phyloP scores from a whole-genome alignment of 2,797 vertebrate genomes.

The Danio choprae region DNA sequence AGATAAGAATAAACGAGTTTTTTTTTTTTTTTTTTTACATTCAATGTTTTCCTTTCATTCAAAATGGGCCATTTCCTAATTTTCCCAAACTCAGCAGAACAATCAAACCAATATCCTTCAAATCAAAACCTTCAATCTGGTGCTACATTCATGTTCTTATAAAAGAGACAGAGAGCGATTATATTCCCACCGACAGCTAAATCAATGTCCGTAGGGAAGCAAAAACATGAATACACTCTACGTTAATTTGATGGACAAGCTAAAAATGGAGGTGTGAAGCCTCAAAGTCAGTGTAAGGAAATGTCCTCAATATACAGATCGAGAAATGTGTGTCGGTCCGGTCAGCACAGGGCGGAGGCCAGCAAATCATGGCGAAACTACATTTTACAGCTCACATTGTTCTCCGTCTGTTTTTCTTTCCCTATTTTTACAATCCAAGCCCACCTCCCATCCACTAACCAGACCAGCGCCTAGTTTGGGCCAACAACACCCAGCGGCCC shows the following conservation, averaged over 20 bases:
- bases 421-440: slow-evolving; percentile 48
- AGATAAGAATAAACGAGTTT: too few relatives aligned
- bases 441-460: slow-evolving; percentile 26
- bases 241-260: background rate
- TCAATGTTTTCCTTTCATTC: slow-evolving; percentile 13
- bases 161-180: background rate
- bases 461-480: background rate
- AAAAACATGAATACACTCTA: background rate
- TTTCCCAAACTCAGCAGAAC: slow-evolving; percentile 1
- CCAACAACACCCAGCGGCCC: slow-evolving; percentile 35
- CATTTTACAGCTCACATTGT: slow-evolving; percentile 37
- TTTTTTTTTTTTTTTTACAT: slow-evolving; percentile 7
- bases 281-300: background rate
- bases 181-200: background rate
- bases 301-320: slow-evolving; percentile 2
- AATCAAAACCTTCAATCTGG: background rate
- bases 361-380: slow-evolving; percentile 21
- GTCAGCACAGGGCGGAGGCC: slow-evolving; percentile 21
- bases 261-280: background rate
- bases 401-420: slow-evolving; percentile 51
- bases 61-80: slow-evolving; percentile 1
- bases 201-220: background rate
- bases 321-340: slow-evolving; percentile 7
- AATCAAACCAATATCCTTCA: slow-evolving; percentile 20
- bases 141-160: slow-evolving; percentile 1